Evolutionary conservation across 2,888 invertebrate genomes (phyloP).

Genomic region (Coleophora flavipennella): DNA sequence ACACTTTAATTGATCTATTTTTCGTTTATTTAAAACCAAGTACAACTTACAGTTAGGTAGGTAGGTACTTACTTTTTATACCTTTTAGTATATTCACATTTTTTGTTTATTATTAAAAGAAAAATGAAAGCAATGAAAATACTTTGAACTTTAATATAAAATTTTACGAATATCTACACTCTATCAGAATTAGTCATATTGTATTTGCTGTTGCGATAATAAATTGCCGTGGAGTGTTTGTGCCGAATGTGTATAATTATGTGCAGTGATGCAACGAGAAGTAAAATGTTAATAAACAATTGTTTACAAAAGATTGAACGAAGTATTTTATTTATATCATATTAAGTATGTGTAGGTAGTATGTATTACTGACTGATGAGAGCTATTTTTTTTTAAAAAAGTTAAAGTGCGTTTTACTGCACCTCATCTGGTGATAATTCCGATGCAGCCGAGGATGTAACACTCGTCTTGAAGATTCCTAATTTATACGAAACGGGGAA

Average conservation of each 20-base stretch:
- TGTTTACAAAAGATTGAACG: constrained; percentile 70
- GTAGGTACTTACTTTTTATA: constrained; percentile 16
- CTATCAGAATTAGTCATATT: constrained; percentile 60
- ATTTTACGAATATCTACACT: constrained; percentile 54
- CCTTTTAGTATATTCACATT: constrained; percentile 67
- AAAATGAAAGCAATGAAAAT: constrained; percentile 57
- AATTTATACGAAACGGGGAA: no score
- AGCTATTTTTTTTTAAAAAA: no score
- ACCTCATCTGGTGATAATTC: no score
- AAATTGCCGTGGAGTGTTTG: constrained; percentile 49
- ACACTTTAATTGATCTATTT: constrained; percentile 29
- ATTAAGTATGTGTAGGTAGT: no score
- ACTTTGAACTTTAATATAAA: constrained; percentile 37
- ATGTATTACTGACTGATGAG: no score
- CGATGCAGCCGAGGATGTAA: no score
- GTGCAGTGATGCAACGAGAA: constrained; percentile 62
- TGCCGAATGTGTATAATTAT: constrained; percentile 57
- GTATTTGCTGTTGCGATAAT: constrained; percentile 53
- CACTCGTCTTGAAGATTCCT: no score
- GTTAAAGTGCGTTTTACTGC: no score
- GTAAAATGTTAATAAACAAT: constrained; percentile 74
- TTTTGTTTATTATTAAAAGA: constrained; percentile 53
- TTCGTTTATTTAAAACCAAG: constrained; percentile 35
- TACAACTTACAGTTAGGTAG: constrained; percentile 26
- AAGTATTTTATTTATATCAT: constrained; percentile 40